A percentile compares a stretch with the other conserved stretches of the same genome.
These are phyloP conservation scores for Heloderma charlesbogerti DNA, from an alignment of 2,113 vertebrate genomes.

Conservation along the genomic window DNA sequence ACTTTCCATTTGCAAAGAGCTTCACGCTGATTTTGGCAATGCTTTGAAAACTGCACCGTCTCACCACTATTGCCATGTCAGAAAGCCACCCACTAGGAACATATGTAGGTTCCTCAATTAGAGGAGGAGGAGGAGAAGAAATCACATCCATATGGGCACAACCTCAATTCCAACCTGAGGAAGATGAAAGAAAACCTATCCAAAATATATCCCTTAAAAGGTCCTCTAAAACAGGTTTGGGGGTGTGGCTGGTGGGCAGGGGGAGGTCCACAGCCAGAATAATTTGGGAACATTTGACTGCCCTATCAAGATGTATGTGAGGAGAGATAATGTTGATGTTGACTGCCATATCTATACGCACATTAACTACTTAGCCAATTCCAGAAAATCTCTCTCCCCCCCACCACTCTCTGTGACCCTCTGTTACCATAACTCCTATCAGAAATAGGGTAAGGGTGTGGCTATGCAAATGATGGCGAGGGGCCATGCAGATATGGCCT, in stretches of 20 bases:
- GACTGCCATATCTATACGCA: conserved; percentile 59
- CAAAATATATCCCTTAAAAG: conserved; percentile 57
- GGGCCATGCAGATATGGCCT: conserved; percentile 63
- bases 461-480: conserved; percentile 4
- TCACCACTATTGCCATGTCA: not conserved
- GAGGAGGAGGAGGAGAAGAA: not conserved
- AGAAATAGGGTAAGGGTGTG: not conserved
- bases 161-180: conserved; percentile 50
- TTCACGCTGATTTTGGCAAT: not conserved
- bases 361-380: not conserved
- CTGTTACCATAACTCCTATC: not conserved
- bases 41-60: conserved; percentile 35
- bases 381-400: not conserved
- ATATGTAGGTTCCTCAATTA: conserved; percentile 19
- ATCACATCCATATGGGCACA: conserved; percentile 3
- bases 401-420: too few relatives aligned
- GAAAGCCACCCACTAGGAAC: conserved; percentile 50
- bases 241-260: conserved; percentile 38
- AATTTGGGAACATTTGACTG: conserved; percentile 52
- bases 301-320: conserved; percentile 60
- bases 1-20: not conserved
- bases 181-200: conserved; percentile 46
- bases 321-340: conserved; percentile 69
- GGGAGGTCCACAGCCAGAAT: conserved; percentile 59
- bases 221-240: conserved; percentile 16